phyloP scores from a whole-genome alignment of 1,140 invertebrate species.

The Holotrichia oblita region DNA sequence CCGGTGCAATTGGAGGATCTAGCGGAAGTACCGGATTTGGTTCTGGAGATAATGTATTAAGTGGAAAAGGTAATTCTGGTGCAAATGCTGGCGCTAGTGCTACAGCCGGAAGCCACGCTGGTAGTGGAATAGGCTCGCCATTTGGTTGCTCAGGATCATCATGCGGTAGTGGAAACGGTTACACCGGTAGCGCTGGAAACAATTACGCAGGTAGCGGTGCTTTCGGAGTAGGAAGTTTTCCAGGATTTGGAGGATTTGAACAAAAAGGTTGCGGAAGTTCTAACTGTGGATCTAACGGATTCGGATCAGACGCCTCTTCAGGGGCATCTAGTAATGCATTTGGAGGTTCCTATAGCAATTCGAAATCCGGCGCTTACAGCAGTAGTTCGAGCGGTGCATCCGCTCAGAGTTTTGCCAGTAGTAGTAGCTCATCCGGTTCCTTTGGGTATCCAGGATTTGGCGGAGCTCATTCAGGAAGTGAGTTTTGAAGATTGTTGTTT shows the following conservation, averaged over 20 bases:
- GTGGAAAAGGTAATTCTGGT: neutral
- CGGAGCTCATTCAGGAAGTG: constrained; percentile 29
- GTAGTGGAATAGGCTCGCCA: neutral
- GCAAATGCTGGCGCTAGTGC: neutral
- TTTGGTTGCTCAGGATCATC: neutral
- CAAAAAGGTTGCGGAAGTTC: constrained; percentile 3
- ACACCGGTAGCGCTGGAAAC: no score
- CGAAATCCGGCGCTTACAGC: constrained; percentile 10
- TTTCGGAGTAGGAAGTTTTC: neutral
- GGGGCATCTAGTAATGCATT: neutral
- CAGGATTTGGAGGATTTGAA: constrained; percentile 3
- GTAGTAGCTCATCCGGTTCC: constrained; percentile 14
- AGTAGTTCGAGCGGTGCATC: neutral
- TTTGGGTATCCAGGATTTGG: constrained; percentile 23
- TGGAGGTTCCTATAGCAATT: neutral
- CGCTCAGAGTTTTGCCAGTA: neutral
- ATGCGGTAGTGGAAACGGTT: neutral
- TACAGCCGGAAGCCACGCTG: neutral
- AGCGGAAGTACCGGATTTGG: neutral
- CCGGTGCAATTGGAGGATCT: neutral
- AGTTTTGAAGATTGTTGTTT: neutral
- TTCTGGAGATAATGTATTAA: neutral
- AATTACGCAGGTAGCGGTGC: no score
- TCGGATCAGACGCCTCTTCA: neutral
- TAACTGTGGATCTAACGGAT: neutral